Evolutionary conservation across 2,888 invertebrate species (phyloP), one percentile per base, ranked within the genome.

Genomic region (Apoda limacodes): DNA sequence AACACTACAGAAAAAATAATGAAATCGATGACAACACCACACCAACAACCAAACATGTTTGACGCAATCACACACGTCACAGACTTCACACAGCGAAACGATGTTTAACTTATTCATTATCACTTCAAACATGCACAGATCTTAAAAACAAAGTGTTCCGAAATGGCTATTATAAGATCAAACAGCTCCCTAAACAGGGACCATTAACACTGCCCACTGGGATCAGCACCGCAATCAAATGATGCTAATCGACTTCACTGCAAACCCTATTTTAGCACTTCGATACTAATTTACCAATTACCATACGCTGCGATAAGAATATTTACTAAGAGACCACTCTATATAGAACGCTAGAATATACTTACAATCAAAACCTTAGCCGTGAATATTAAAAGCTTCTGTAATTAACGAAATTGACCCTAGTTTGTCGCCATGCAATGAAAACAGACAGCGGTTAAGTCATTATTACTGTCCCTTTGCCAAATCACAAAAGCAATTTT

Each of bases 221-320:
- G 52, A 59, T 55, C 55, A 53, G 52, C 52, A 57, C 52, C 60
- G 55, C 61, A 62, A 65, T 68, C 64, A 60, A 63, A 54, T 49
- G 47, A 60, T 52, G 64, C 63, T 69, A 68, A 70, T 66, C 61
- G 65, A 62, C 50, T 50, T 51, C 45, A 45, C 55, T 45, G 58
- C 53, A 50, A 54, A 65, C 55, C 62, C 49, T 46, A 61, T 74
- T 71, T 75, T 70, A 72, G 70, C 72, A 69, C 65, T 50, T 68
- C 56, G 52, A 50, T 65, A 64, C 68, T 74, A 74, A 75, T 66
- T n/a, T 50, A 64, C 59, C 64, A 68, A 74, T 68, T 65, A 68
- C 57, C 55, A 60, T 55, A 52, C 45, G 50, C 45, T 47, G 41
- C 50, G 48, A 59, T 57, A 52, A 35, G 34, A 25, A 35, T 25